Evolutionary conservation across 2,113 vertebrate species (phyloP).

Genomic region (Caracal caracal): DNA sequence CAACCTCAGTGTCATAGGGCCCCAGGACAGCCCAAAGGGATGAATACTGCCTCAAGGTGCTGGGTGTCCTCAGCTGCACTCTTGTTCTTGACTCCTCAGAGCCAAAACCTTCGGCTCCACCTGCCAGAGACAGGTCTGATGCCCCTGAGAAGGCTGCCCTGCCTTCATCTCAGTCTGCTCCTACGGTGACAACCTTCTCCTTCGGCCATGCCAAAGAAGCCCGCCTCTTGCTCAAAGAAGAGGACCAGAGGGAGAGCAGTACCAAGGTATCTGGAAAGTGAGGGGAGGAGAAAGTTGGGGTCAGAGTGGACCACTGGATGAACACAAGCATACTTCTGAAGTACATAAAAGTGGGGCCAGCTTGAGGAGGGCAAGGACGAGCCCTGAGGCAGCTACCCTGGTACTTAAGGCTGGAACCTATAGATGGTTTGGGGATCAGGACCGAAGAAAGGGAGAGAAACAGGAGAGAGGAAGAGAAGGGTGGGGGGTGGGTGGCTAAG

Average conservation of each 20-base stretch:
- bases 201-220: background rate
- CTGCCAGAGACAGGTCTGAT: background rate
- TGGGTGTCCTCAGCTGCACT: background rate
- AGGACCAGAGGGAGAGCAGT: slow-evolving; percentile 35
- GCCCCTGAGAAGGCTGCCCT: background rate
- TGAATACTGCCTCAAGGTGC: background rate
- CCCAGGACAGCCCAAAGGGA: background rate
- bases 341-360: background rate
- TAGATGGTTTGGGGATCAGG: background rate
- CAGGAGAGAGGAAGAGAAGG: background rate
- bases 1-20: background rate
- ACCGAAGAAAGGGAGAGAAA: background rate
- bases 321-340: background rate
- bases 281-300: background rate
- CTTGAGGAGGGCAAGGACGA: background rate
- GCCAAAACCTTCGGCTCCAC: background rate
- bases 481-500: too few relatives aligned
- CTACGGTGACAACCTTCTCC: background rate
- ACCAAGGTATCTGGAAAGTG: slow-evolving; percentile 56
- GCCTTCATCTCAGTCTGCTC: slow-evolving; percentile 24
- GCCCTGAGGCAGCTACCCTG: background rate
- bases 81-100: slow-evolving; percentile 53
- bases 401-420: background rate
- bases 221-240: background rate
- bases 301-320: background rate